A percentile compares a stretch with the other conserved stretches of the same genome.
These are phyloP conservation scores for Dicycla oo DNA, from an alignment of 2,888 invertebrate species.

Conservation along the genomic window DNA sequence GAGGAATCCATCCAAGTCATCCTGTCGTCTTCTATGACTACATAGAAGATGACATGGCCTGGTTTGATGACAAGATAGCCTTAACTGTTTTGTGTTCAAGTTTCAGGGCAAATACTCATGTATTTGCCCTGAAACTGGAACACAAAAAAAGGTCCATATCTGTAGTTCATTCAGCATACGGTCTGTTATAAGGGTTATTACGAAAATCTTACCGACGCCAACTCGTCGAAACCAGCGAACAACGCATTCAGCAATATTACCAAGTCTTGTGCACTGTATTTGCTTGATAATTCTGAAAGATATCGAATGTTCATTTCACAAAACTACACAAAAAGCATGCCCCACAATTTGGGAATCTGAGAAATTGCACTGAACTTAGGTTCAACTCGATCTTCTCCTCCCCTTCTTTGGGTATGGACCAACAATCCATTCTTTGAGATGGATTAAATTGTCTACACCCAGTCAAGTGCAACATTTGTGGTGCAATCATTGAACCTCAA, in stretches of 20 bases:
- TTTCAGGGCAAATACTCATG: not conserved
- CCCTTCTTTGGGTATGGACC: not conserved
- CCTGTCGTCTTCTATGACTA: not conserved
- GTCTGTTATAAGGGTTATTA: not conserved
- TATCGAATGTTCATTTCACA: not conserved
- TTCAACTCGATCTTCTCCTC: not conserved
- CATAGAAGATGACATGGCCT: not conserved
- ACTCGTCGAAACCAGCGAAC: slow-evolving; percentile 97
- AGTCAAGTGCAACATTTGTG: not conserved
- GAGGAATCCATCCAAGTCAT: not conserved
- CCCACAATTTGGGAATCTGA: not conserved
- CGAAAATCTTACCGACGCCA: slow-evolving; percentile 93
- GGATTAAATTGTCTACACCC: not conserved
- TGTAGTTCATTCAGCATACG: not conserved
- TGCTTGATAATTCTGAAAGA: slow-evolving; percentile 94
- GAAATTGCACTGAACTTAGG: not conserved
- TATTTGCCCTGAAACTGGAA: too few relatives aligned
- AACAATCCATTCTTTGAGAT: not conserved
- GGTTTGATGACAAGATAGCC: not conserved
- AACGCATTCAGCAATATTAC: slow-evolving; percentile 96
- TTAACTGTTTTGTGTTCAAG: not conserved
- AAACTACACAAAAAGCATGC: not conserved
- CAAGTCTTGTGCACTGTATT: slow-evolving; percentile 96
- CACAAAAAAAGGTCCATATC: too few relatives aligned
- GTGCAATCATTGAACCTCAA: not conserved